A percentile compares a stretch with the other conserved stretches of the same genome.
Conservation (phyloP, 2,888 invertebrate genomes). For the Cremastobaeus sp. region DNA sequence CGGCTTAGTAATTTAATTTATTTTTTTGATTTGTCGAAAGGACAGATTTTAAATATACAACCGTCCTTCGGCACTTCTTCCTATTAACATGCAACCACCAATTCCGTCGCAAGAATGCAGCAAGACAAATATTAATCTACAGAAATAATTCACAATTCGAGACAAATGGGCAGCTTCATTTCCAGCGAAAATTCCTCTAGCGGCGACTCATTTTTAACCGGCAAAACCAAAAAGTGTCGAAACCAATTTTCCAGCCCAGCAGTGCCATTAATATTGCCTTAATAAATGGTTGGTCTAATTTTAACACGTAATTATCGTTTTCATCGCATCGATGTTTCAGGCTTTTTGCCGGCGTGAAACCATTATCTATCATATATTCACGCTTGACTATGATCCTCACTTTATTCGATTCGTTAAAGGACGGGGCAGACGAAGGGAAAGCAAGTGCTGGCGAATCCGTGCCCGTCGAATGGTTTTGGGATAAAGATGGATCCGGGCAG, state of each 20-base stretch:
- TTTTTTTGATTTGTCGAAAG: slow-evolving; percentile 33
- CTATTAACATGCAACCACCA: no score
- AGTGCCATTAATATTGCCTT: no score
- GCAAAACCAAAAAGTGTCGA: no score
- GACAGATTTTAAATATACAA: slow-evolving; percentile 19
- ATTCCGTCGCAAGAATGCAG: no score
- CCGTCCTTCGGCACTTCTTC: background rate
- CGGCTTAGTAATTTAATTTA: slow-evolving; percentile 37
- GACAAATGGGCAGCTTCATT: no score
- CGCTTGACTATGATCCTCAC: slow-evolving; percentile 33
- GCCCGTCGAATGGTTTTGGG: slow-evolving; percentile 37
- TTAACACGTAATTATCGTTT: slow-evolving; percentile 25
- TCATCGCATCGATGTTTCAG: slow-evolving; percentile 13
- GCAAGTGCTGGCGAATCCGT: slow-evolving; percentile 34
- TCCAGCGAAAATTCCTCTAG: no score
- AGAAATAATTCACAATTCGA: no score
- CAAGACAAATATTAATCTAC: no score
- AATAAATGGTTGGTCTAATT: no score
- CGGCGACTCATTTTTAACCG: no score
- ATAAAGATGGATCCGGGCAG: slow-evolving; percentile 49
- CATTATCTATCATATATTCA: slow-evolving; percentile 48
- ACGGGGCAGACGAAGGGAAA: slow-evolving; percentile 30
- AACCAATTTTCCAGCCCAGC: no score
- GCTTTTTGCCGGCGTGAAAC: slow-evolving; percentile 13
- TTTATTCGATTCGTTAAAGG: slow-evolving; percentile 45